Evolutionary conservation across 2,888 invertebrate species (phyloP).

Genomic region (Tanytarsus gracilentus): DNA sequence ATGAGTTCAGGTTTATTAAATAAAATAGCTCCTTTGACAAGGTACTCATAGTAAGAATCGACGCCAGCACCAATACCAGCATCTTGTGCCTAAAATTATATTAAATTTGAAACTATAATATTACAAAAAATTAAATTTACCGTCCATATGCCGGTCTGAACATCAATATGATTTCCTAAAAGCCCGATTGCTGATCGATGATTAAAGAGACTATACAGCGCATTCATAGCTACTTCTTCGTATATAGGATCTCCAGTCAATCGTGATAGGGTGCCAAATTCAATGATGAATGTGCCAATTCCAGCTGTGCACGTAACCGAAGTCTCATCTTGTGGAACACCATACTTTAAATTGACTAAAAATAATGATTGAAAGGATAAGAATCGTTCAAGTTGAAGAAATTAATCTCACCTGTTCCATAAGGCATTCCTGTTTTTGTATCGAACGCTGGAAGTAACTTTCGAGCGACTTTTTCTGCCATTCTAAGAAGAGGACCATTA

Average conservation of each 20-base stretch:
- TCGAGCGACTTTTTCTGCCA: conserved; percentile 92
- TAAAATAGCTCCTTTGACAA: conserved; percentile 90
- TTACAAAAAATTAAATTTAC: no score
- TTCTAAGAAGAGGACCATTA: conserved; percentile 79
- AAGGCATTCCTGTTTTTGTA: conserved; percentile 91
- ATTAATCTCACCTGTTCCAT: conserved; percentile 77
- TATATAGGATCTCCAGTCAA: conserved; percentile 90
- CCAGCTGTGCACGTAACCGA: conserved; percentile 96
- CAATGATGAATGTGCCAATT: conserved; percentile 92
- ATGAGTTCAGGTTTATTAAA: conserved; percentile 84
- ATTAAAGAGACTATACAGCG: conserved; percentile 78
- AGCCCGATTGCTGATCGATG: conserved; percentile 78
- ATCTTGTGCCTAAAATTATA: conserved; percentile 25
- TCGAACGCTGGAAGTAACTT: conserved; percentile 84
- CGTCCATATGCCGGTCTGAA: conserved; percentile 91
- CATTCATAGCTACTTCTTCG: conserved; percentile 90
- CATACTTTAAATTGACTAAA: conserved; percentile 54
- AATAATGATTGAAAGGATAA: not conserved
- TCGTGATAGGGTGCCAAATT: conserved; percentile 89
- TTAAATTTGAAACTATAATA: not conserved
- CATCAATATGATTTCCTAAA: conserved; percentile 95
- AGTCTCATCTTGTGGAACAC: conserved; percentile 91
- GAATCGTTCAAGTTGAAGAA: not conserved
- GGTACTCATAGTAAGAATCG: conserved; percentile 96
- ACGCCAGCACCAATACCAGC: conserved; percentile 66